Evolutionary conservation across 2,113 vertebrate genomes (phyloP).

Genomic region (Columbina picui): DNA sequence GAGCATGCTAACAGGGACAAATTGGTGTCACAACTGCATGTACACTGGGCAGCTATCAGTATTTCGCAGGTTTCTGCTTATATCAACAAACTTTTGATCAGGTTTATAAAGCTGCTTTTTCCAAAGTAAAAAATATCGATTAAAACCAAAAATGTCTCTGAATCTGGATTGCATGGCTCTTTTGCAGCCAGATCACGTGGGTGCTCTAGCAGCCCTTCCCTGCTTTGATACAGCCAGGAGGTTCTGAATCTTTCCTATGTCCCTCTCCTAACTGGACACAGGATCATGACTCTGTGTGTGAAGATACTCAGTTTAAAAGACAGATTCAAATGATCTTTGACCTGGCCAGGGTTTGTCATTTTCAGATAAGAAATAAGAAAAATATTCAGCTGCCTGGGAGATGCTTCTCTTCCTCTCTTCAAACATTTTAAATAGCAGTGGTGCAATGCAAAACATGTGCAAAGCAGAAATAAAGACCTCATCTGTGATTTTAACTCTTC

Average conservation of each 20-base stretch:
- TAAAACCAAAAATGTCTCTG: background rate
- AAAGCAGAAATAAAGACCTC: background rate
- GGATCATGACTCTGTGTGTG: accelerated
- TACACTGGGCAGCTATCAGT: background rate
- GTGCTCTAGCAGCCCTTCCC: background rate
- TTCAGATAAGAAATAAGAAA: background rate
- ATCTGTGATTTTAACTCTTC: background rate
- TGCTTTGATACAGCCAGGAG: background rate
- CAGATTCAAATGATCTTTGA: background rate
- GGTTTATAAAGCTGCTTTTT: background rate
- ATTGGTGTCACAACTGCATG: background rate
- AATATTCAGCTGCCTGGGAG: background rate
- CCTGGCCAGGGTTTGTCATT: background rate
- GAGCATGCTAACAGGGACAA: background rate
- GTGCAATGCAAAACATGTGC: background rate
- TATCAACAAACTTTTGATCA: background rate
- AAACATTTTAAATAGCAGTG: accelerated
- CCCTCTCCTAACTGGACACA: background rate
- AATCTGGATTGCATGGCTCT: background rate
- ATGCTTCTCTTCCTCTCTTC: background rate
- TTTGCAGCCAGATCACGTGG: background rate
- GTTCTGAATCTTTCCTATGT: background rate
- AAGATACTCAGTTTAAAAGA: background rate
- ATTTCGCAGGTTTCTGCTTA: background rate
- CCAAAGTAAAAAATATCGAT: background rate